A percentile compares a stretch with the other conserved stretches of the same genome.
These are phyloP conservation scores for Brachyhypopomus gauderio DNA, from an alignment of 2,113 vertebrate species.

Conservation along the genomic window DNA sequence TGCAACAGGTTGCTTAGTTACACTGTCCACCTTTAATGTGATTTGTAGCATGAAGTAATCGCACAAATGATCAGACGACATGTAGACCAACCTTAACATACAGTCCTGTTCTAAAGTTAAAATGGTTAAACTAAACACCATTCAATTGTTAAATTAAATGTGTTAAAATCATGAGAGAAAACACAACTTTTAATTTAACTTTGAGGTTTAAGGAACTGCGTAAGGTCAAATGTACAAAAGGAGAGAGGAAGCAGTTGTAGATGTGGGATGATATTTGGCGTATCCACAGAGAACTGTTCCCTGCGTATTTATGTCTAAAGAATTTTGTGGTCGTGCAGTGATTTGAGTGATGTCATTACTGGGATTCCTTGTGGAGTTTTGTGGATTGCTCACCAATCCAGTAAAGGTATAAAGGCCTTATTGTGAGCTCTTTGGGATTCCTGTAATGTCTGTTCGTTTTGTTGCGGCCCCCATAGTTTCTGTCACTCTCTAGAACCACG, in stretches of 20 bases:
- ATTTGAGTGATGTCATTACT: not conserved
- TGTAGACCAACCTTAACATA: too few species aligned
- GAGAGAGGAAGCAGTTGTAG: not conserved
- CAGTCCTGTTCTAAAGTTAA: too few species aligned
- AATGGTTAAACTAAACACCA: too few species aligned
- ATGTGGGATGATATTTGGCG: not conserved
- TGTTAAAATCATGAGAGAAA: too few species aligned
- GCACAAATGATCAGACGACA: too few species aligned
- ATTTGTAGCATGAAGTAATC: too few species aligned
- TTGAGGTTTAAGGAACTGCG: too few species aligned
- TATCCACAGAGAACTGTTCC: not conserved
- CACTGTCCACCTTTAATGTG: too few species aligned
- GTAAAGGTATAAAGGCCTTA: not conserved
- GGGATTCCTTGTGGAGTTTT: slow-evolving; percentile 12
- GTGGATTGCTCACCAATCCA: slow-evolving; percentile 2
- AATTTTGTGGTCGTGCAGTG: not conserved
- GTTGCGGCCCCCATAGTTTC: not conserved
- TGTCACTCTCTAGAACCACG: slow-evolving; percentile 12
- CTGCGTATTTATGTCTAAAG: not conserved
- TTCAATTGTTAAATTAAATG: too few species aligned
- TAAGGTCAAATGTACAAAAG: too few species aligned
- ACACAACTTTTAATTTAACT: too few species aligned
- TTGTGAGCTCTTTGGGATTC: slow-evolving; percentile 16
- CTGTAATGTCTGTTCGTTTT: slow-evolving; percentile 11
- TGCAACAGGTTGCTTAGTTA: too few species aligned